Conservation (phyloP, 2,888 invertebrate species). For the Tiliacea aurago region DNA sequence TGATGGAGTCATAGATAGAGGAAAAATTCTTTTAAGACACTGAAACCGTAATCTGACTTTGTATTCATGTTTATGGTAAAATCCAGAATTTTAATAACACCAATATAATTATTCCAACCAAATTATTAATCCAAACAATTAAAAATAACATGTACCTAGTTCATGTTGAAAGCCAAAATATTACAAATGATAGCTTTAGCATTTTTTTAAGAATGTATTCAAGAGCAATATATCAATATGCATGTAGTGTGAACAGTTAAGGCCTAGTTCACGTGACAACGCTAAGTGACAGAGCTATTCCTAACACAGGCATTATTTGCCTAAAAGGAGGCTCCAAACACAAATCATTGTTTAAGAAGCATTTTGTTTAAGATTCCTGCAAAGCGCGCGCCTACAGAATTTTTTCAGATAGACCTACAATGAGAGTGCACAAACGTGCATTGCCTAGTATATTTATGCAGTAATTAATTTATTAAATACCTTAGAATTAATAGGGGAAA, state of each 20-base stretch:
- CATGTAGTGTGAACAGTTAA: neutral
- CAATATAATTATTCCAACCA: neutral
- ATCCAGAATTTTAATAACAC: neutral
- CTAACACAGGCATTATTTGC: too few relatives aligned
- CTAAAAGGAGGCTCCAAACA: too few relatives aligned
- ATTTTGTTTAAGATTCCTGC: too few relatives aligned
- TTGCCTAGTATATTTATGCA: neutral
- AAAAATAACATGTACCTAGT: neutral
- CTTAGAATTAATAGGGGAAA: slow-evolving; percentile 16
- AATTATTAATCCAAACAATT: neutral
- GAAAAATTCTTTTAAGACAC: neutral
- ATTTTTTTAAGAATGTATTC: neutral
- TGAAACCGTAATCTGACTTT: neutral
- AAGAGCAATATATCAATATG: neutral
- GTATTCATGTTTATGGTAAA: neutral
- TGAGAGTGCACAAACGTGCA: neutral
- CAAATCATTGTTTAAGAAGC: too few relatives aligned
- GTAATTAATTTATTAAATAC: neutral
- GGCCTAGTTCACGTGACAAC: neutral
- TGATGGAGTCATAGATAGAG: neutral
- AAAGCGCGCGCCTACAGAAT: neutral
- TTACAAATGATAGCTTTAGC: neutral
- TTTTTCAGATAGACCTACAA: neutral
- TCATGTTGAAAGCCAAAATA: neutral
- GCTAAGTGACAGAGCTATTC: neutral